Conservation (phyloP, 2,113 vertebrate species). For the Passer montanus region DNA sequence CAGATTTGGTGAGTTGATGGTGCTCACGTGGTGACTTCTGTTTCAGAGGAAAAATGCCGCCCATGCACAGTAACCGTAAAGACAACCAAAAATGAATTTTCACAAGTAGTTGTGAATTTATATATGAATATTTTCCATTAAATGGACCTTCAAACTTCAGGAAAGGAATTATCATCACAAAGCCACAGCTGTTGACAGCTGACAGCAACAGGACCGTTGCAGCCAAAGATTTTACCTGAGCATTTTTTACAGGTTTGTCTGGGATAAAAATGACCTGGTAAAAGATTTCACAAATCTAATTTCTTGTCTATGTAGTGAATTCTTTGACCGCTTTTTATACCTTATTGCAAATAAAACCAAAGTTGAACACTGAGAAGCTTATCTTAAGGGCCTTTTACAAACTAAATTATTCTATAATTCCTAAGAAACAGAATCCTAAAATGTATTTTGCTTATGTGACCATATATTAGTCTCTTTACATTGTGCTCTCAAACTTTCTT, state of each 20-base stretch:
- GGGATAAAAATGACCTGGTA: not conserved
- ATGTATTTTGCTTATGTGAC: not conserved
- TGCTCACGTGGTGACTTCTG: not conserved
- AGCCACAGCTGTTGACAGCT: not conserved
- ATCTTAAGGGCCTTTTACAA: not conserved
- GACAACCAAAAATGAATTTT: not conserved
- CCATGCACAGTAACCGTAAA: not conserved
- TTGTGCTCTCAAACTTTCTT: not conserved
- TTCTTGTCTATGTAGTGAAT: not conserved
- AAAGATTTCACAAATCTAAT: not conserved
- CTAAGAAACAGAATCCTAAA: not conserved
- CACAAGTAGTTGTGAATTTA: not conserved
- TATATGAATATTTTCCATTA: not conserved
- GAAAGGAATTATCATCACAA: not conserved
- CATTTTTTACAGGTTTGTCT: not conserved
- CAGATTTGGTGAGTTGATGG: not conserved
- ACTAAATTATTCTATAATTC: not conserved
- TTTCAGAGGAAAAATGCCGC: not conserved
- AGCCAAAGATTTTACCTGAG: not conserved
- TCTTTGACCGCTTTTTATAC: not conserved
- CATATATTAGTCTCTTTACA: not conserved
- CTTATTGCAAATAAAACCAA: not conserved
- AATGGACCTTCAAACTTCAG: not conserved
- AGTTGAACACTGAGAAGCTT: not conserved
- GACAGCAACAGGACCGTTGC: not conserved